Conservation (phyloP, 2,888 invertebrate species). For the Meghimatium bilineatum region DNA sequence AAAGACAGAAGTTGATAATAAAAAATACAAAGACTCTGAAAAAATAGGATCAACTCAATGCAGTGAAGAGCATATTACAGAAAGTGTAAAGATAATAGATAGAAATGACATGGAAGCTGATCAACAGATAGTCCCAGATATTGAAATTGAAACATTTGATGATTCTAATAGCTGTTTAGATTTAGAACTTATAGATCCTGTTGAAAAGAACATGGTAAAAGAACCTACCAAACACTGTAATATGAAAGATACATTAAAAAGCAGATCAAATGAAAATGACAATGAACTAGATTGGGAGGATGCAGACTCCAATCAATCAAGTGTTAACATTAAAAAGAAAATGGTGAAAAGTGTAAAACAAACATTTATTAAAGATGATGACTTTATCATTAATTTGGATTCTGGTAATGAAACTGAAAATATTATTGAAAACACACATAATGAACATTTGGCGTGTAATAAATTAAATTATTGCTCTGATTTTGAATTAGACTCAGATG, state of each 20-base stretch:
- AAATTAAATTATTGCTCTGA: constrained; percentile 49
- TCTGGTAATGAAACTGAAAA: constrained; percentile 26
- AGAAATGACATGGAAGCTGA: constrained; percentile 15
- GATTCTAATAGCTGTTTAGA: constrained; percentile 15
- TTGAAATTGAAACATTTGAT: not conserved
- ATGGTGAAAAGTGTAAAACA: not conserved
- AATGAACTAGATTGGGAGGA: constrained; percentile 7
- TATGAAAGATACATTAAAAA: not conserved
- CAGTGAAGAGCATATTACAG: not conserved
- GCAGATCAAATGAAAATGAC: not conserved
- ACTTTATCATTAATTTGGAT: constrained; percentile 23
- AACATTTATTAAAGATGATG: constrained; percentile 11
- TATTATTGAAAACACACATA: constrained; percentile 13
- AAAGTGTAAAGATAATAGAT: not conserved
- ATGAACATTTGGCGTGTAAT: not conserved
- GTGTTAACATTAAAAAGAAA: not conserved
- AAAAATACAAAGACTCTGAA: not conserved
- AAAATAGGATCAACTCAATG: not conserved
- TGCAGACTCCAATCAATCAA: not conserved
- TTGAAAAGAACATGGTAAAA: not conserved
- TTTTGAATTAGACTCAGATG: constrained; percentile 56
- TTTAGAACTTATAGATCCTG: not conserved
- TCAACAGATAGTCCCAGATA: constrained; percentile 39
- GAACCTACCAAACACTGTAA: not conserved
- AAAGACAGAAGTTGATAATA: not conserved